Base-by-base conservation (phyloP, 2,888 invertebrate genomes). In the Cantharis nigra region DNA sequence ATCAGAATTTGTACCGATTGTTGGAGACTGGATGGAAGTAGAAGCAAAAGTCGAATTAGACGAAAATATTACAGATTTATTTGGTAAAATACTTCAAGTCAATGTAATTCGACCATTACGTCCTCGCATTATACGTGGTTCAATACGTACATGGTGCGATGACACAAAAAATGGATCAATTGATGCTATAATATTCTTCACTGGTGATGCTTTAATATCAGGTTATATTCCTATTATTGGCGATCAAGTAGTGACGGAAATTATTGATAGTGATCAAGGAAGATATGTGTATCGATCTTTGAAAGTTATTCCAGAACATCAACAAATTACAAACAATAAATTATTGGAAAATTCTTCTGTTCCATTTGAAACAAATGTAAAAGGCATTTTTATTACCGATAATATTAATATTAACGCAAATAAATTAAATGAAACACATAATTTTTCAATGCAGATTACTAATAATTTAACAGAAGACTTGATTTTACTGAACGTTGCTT, bases 221-320 rank as follows among this genome's bases (percentile, higher is more conserved):
- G 91, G 91, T 0, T 89, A 91, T 79, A 85, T 89, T 49, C 92
- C 94, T 0, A 86, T 88, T 63, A 83, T 91, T 71, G 93, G 93
- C 11, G 93, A 93, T 82, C 90, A 90, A 86, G 94, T 94, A 3
- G 85, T 90, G 74, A 91, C 91, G 5, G 93, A 95, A 85, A 90
- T 92, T 1, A 93, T 95, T 82, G 95, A 95, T 88, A 95, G 94
- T 86, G 91, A 92, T 81, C 93, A 93, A 89, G 90, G 90, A 14
- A 82, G 84, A 11, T 91, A 88, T 75, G 87, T 87, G 69, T 92
- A 93, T 93, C 89, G 94, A 81, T 93, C 93, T 0, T 84, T 94
- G 72, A 89, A 88, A 71, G 85, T 90, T 14, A 84, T 87, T 71
- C 89, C 89, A 3, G 82, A 84, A 20, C 13, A 75, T 67, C 13